Evolutionary conservation across 2,888 invertebrate species (phyloP), one percentile per base, ranked within the genome.

Genomic region (Tinea trinotella): DNA sequence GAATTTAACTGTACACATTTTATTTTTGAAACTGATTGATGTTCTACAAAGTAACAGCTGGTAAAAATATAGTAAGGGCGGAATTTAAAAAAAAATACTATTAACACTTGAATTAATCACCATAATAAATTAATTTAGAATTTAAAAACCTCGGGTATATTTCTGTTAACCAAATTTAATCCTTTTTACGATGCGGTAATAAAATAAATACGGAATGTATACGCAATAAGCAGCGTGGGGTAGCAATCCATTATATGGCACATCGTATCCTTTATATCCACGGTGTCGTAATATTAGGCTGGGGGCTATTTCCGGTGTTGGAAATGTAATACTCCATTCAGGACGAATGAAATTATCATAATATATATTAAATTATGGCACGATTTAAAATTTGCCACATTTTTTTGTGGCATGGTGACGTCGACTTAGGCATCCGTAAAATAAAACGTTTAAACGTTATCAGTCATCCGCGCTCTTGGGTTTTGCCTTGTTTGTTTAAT

Each of bases 281-380:
- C 30, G 2, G 22, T 22, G n/a, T 22, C 22, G 30, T 30, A 4
- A 30, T 30, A 30, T 30, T 30, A 40, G 40, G 13, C 13, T n/a
- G 10, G n/a, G 15, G 15, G 40, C 40, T 40, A 40, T 40, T 40
- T 13, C 5, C 40, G 40, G 13, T 40, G 15, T 15, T 15, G 40
- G 40, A 40, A 40, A 40, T 40, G 40, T n/a, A 40, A 40, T 40
- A 40, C 3, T 40, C 7, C 13, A n/a, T n/a, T 4, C 40, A 40
- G 15, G 15, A 15, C 13, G 40, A 40, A 35, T 40, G n/a, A 40
- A 40, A 40, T 40, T 40, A 40, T 40, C 40, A 40, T 40, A 40
- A 40, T 15, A 7, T 30, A n/a, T 1, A 10, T 10, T 7, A 30
- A 30, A 30, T 30, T 30, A 30, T 30, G 7, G n/a, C 7, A 22